These are phyloP conservation scores for Ptychodera flava DNA, from an alignment of 35 echinoderm and acorn worm species.

Conservation along the genomic window DNA sequence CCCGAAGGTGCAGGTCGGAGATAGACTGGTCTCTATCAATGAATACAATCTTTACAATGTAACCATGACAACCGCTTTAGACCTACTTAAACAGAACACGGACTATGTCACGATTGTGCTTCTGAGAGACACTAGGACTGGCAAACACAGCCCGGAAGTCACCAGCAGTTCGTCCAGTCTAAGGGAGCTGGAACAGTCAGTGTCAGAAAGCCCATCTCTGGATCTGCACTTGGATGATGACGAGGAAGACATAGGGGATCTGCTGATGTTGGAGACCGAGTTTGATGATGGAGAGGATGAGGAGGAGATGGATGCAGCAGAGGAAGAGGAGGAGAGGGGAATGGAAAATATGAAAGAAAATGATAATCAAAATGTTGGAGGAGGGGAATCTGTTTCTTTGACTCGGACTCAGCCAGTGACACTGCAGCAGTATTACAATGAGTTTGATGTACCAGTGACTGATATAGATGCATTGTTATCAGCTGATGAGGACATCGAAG, in stretches of 20 bases:
- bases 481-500: no score
- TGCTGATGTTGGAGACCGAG: constrained; percentile 75
- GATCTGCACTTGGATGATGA: constrained; percentile 9
- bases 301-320: neutral
- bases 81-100: neutral
- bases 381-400: neutral
- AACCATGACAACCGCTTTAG: neutral
- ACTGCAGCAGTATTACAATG: no score
- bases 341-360: no score
- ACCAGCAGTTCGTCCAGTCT: neutral
- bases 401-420: neutral
- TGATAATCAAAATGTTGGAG: no score
- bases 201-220: constrained; percentile 12
- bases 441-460: no score
- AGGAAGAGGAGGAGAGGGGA: no score
- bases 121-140: neutral
- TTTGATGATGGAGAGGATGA: constrained; percentile 52
- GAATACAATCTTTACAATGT: neutral
- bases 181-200: neutral
- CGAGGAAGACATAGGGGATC: constrained; percentile 62
- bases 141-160: neutral
- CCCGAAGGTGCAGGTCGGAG: neutral
- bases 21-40: neutral
- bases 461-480: no score
- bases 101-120: neutral